Conservation (phyloP, 2,113 vertebrate genomes). For the Pterocles burchelli region DNA sequence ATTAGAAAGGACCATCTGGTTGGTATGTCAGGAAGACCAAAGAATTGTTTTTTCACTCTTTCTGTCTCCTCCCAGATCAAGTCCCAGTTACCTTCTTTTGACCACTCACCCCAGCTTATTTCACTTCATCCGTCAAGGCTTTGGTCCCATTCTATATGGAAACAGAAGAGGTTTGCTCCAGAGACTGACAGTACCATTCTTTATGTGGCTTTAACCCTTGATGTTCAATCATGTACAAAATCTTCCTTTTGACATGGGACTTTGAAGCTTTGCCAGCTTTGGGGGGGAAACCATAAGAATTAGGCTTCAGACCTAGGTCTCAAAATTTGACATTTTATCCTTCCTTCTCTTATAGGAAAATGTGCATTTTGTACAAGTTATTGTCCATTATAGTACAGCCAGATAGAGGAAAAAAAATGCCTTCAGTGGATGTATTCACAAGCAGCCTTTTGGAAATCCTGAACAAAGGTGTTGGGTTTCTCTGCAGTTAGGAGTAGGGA, state of each 20-base stretch:
- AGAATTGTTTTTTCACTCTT: background rate
- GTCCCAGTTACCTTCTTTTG: background rate
- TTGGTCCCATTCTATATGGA: background rate
- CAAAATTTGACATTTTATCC: background rate
- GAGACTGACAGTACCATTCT: background rate
- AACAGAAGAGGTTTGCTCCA: background rate
- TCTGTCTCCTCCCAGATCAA: background rate
- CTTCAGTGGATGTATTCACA: background rate
- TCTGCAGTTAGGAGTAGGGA: background rate
- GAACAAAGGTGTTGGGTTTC: background rate
- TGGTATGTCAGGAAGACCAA: background rate
- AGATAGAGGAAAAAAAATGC: background rate
- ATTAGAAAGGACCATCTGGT: background rate
- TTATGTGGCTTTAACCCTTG: background rate
- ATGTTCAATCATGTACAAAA: background rate
- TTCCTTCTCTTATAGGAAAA: background rate
- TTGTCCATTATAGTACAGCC: background rate
- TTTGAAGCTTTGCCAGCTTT: background rate
- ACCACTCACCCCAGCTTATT: background rate
- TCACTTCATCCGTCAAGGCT: background rate
- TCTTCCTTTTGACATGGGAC: background rate
- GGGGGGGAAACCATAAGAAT: background rate
- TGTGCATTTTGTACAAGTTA: background rate
- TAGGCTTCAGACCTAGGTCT: background rate
- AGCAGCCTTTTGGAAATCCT: background rate